Percentiles rank a stretch among this genome's conserved stretches.
These are phyloP conservation scores for Eucidaris tribuloides DNA, from an alignment of 35 echinoderm and acorn worm species.

Conservation along the genomic window DNA sequence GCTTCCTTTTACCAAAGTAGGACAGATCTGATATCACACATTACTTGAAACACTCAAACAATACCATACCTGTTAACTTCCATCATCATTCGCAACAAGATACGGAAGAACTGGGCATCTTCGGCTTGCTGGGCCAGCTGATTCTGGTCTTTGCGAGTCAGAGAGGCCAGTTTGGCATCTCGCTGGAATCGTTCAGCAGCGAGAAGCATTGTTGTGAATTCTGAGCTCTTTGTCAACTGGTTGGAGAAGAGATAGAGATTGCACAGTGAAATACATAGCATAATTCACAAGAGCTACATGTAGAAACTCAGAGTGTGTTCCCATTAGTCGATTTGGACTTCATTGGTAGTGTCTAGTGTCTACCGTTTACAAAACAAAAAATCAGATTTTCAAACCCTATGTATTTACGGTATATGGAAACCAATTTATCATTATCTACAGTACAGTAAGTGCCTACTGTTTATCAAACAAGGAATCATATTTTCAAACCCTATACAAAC, in stretches of 20 bases:
- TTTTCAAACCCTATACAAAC: too few relatives aligned
- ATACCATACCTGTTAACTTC: constrained; percentile 75
- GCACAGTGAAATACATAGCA: not conserved
- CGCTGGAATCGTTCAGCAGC: constrained; percentile 63
- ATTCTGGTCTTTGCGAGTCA: constrained; percentile 63
- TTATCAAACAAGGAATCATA: too few relatives aligned
- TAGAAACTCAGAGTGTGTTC: not conserved
- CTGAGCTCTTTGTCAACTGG: constrained; percentile 35
- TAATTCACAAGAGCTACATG: not conserved
- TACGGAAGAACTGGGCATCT: constrained; percentile 82
- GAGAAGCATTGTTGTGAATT: constrained; percentile 49
- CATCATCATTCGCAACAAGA: constrained; percentile 65
- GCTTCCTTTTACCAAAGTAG: too few relatives aligned
- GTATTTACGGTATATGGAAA: not conserved
- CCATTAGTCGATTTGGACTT: too few relatives aligned
- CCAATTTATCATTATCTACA: too few relatives aligned
- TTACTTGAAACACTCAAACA: too few relatives aligned
- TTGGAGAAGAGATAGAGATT: not conserved
- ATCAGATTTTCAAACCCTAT: not conserved
- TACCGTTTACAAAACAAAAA: too few relatives aligned
- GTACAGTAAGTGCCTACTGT: too few relatives aligned
- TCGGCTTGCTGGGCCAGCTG: constrained; percentile 64
- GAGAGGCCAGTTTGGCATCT: constrained; percentile 57
- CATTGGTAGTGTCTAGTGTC: too few relatives aligned
- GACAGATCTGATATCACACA: too few relatives aligned